A percentile compares a stretch with the other conserved stretches of the same genome.
Conservation (phyloP, 92 coral and sea anemone genomes). For the Pocillopora grandis region DNA sequence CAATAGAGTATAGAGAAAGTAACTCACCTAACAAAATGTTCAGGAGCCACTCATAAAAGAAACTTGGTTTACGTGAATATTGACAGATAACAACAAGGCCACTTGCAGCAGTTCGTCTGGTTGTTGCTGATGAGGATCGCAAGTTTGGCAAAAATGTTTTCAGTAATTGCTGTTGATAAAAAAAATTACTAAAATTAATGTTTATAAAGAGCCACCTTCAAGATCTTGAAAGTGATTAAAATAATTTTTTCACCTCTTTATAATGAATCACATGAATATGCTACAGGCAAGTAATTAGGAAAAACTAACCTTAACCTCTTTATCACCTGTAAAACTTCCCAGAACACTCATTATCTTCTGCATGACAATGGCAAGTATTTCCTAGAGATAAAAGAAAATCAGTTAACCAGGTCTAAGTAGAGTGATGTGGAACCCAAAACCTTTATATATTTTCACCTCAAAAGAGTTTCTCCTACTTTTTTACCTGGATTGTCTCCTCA, state of each 20-base stretch:
- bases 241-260: background rate
- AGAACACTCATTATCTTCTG: conserved; percentile 86
- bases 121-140: conserved; percentile 76
- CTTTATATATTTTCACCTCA: background rate
- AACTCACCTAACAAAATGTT: conserved; percentile 84
- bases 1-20: background rate
- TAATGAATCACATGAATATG: background rate
- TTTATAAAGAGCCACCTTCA: background rate
- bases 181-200: background rate
- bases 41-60: conserved; percentile 86
- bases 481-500: conserved; percentile 91
- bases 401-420: background rate
- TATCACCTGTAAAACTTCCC: conserved; percentile 93
- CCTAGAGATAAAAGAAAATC: conserved; percentile 43
- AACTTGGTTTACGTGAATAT: conserved; percentile 85
- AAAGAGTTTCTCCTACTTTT: background rate
- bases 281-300: no score
- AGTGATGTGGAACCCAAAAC: no score
- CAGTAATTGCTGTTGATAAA: conserved; percentile 69
- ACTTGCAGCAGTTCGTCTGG: conserved; percentile 93
- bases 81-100: conserved; percentile 84
- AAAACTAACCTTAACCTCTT: conserved; percentile 80
- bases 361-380: conserved; percentile 83
- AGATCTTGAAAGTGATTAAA: background rate
- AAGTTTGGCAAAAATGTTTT: conserved; percentile 91